Conservation (phyloP, 2,113 vertebrate genomes). For the Erinaceus europaeus region DNA sequence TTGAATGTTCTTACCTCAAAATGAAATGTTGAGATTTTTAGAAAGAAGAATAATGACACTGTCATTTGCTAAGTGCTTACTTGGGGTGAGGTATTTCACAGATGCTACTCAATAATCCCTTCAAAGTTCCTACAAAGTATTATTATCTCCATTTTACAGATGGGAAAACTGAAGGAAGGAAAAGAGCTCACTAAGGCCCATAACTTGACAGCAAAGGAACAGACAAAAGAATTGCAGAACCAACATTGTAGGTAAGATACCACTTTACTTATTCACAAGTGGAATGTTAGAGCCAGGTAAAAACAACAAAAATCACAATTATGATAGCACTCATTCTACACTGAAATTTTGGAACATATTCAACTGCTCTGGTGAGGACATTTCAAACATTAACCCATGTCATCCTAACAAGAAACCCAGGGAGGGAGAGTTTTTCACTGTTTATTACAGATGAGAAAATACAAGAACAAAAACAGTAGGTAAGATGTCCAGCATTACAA, state of each 20-base stretch:
- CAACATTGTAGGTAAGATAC: neutral
- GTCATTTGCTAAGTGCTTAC: neutral
- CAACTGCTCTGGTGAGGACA: neutral
- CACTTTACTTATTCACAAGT: neutral
- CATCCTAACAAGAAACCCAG: neutral
- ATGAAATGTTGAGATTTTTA: conserved; percentile 1
- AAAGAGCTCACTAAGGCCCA: neutral
- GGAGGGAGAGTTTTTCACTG: neutral
- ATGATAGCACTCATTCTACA: neutral
- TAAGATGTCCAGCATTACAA: neutral
- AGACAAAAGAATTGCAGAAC: neutral
- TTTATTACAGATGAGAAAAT: neutral
- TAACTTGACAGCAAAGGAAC: neutral
- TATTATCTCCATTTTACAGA: conserved; percentile 32
- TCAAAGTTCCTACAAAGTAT: neutral
- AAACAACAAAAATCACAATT: neutral
- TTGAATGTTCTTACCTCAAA: neutral
- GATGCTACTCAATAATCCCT: conserved; percentile 33
- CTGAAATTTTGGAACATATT: neutral
- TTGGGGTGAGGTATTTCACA: neutral
- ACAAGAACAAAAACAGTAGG: neutral
- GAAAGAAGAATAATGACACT: neutral
- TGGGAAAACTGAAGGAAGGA: neutral
- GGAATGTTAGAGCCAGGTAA: neutral
- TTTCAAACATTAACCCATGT: neutral